Evolutionary conservation across 2,797 vertebrate genomes (phyloP).

Genomic region (Poeciliopsis infans): DNA sequence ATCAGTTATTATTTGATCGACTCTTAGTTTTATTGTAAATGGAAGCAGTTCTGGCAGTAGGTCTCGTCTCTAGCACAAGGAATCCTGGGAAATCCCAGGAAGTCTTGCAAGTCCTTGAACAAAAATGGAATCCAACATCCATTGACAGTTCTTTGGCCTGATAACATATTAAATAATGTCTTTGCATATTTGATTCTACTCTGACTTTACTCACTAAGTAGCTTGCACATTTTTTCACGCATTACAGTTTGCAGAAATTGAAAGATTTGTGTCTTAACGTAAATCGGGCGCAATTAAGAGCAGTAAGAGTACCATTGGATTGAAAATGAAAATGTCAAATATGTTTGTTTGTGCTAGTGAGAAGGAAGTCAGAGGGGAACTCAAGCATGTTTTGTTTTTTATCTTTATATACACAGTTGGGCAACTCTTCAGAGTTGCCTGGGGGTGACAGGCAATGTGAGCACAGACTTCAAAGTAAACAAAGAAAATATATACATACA

Average conservation of each 20-base stretch:
- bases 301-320: background rate
- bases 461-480: slow-evolving; percentile 76
- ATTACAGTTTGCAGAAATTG: background rate
- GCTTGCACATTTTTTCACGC: background rate
- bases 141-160: background rate
- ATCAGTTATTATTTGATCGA: no score
- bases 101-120: no score
- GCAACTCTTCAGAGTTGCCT: slow-evolving; percentile 55
- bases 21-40: no score
- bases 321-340: background rate
- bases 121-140: background rate
- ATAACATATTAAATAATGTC: background rate
- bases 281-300: background rate
- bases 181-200: background rate
- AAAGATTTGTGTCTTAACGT: background rate
- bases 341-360: background rate
- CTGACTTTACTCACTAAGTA: background rate
- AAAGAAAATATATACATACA: slow-evolving; percentile 84
- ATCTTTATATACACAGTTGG: slow-evolving; percentile 66
- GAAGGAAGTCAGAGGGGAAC: slow-evolving; percentile 53
- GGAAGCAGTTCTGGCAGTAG: no score
- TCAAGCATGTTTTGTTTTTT: slow-evolving; percentile 39
- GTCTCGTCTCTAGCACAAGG: no score
- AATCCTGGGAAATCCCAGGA: no score
- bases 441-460: slow-evolving; percentile 58